Evolutionary conservation across 1,140 invertebrate species (phyloP), one percentile per base, ranked within the genome.

Genomic region (Ruditapes philippinarum): DNA sequence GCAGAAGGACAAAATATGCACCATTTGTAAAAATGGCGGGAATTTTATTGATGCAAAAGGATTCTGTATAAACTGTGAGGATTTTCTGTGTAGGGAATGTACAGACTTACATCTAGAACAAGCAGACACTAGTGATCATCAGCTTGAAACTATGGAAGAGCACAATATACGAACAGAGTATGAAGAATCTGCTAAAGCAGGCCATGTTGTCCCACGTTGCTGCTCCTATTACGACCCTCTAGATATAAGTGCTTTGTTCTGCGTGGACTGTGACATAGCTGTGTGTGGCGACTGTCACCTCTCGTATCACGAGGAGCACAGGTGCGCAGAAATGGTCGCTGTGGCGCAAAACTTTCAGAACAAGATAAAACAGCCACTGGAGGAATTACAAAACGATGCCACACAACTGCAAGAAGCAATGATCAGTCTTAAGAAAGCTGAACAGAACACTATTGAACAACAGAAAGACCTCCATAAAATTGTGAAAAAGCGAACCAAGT

Each of bases 181-280:
- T n/a, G 76, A 90, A 17, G 70, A 62, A 25, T 57, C 57, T 5
- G 40, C 85, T 22, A 84, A 38, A 40, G 57, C 57, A 1, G 76
- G 84, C 12, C 78, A 90, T 31, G 89, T 92, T 7, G 80, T 93
- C 54, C 82, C 89, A 25, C 84, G 82, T 19, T 95, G 94, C 83
- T 95, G 94, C 73, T 76, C 89, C 5, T 87, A 88, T 42, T 95
- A 94, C 54, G 94, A 95, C 76, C 91, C 90, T n/a, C 89, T 92
- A 25, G 94, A 95, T 78, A 93, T 95, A 33, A 93, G 93, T 60
- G 89, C 93, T 33, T 79, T 92, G 85, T 95, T 92, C 60, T 95
- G 94, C 89, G 91, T 95, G 33, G 93, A 94, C 87, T 95, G 94
- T 89, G 93, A 95, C 36, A 91, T 91, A 57, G 87, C 91, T 3